Evolutionary conservation across 2,797 vertebrate species (phyloP), one percentile per base, ranked within the genome.

Genomic region (Pteropus rufus): DNA sequence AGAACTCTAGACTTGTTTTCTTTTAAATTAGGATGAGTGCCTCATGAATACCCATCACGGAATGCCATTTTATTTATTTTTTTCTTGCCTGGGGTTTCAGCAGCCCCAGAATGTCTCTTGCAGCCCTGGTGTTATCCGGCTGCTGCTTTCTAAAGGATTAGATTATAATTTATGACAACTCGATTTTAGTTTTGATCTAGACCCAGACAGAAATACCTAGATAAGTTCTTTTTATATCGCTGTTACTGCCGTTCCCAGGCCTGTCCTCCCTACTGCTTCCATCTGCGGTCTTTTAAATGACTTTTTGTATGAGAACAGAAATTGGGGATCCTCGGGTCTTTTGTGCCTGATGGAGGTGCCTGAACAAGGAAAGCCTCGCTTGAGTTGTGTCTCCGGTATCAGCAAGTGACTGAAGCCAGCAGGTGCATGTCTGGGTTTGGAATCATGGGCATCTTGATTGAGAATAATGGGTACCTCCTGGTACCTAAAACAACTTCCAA

Each of bases 11-110:
- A 97, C 97, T 98, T 97, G 97, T 96, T 98, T 97, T 97, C 97
- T 97, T 98, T 97, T 97, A 97, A 98, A 98, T 98, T 97, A 96
- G 97, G 97, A 93, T 87, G 94, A 95, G 96, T 72, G 93, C 97
- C 96, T 97, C 96, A 97, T 98, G 98, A 98, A 98, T 98, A 98
- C 97, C 97, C 97, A 98, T 98, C 91, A 97, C 97, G 95, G 96
- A 97, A 98, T 97, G 97, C 97, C 95, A 88, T 96, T 96, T 97
- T 97, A 91, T 98, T 96, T 97, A 90, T 94, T 93, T 96, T 83
- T 81, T 89, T 24, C 91, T 90, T 96, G 87, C 92, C 5, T 41
- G 95, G 92, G 94, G 93, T 97, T 97, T 97, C 89, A 97, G 76
- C 29, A 85, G 94, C 95, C 90, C 93, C 95, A 93, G 93, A 94